phyloP scores from a whole-genome alignment of 2,113 vertebrate genomes.

The Cyphomyrus discorhynchus region DNA sequence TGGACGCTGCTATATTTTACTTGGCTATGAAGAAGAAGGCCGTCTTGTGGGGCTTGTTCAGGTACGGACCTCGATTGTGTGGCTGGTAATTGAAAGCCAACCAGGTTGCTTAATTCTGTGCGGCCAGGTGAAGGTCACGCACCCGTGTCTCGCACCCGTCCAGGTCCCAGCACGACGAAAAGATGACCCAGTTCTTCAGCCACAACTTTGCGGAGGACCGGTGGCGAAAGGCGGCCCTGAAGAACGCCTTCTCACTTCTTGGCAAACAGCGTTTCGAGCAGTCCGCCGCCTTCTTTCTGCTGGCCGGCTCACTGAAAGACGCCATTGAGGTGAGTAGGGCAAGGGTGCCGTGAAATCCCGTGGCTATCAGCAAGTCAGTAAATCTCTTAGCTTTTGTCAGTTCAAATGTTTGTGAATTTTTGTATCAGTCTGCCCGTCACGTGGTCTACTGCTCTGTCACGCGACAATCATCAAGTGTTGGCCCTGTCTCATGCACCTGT shows the following conservation, averaged over 20 bases:
- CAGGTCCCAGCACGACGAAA: conserved; percentile 92
- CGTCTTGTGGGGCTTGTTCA: conserved; percentile 94
- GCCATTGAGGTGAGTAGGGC: conserved; percentile 81
- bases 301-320: conserved; percentile 94
- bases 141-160: background rate
- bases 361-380: background rate
- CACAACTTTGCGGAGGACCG: conserved; percentile 94
- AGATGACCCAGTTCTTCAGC: conserved; percentile 98
- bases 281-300: conserved; percentile 90
- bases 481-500: background rate
- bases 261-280: conserved; percentile 98
- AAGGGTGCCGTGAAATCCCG: background rate
- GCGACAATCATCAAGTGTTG: background rate
- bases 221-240: conserved; percentile 94
- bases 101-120: background rate
- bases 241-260: conserved; percentile 93
- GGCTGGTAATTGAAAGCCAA: background rate
- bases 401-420: background rate
- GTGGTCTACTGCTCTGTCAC: background rate
- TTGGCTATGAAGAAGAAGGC: conserved; percentile 98
- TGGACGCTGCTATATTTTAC: conserved; percentile 94
- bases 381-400: background rate
- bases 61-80: conserved; percentile 51
- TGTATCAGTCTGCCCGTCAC: background rate
- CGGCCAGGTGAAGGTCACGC: background rate